Base-by-base conservation (phyloP, 2,888 invertebrate species). In the Salticus scenicus region DNA sequence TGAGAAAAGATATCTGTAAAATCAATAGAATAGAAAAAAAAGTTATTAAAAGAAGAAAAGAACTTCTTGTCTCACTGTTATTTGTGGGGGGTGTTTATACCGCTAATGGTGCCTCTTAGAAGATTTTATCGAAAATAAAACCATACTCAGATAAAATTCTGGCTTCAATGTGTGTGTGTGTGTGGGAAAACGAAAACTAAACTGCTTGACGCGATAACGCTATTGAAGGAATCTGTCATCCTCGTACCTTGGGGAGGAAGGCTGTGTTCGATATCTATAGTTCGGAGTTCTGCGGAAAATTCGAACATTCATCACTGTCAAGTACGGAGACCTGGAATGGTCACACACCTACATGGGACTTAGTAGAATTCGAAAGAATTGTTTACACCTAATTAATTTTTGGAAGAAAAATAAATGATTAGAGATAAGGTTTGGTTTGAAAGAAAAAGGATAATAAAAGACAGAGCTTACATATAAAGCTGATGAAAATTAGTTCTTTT, bases 221-320 rank as follows among this genome's bases (percentile, higher is more conserved):
- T 57, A 57, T 57, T 57, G 57, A 57, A 57, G 57, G 57, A 57
- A 57, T 57, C 57, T 57, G 57, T 57, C 57, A 57, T 57, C 57
- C 57, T 2, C 2, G 57, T 57, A 57, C 57, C 57, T 57, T 57
- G 57, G 57, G 57, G 57, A 57, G 20, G 57, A 24, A 24, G 57
- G 24, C 24, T 20, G 20, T 57, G 57, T 57, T 57, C 57, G 57
- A 57, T 57, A 57, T 57, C 57, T 57, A n/a, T n/a, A 57, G 24
- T 57, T 57, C 12, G 57, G 57, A 57, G 57, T 57, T 57, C 57
- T 20, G 57, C 20, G 57, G 57, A 57, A 57, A 57, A 57, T 57
- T 57, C 57, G 57, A 57, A 57, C 57, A 57, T 57, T 57, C 24
- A 57, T 57, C 57, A 57, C 57, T 57, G 57, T 57, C 57, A 57